phyloP scores from a whole-genome alignment of 2,888 invertebrate species.

The Teleiodes luculella region DNA sequence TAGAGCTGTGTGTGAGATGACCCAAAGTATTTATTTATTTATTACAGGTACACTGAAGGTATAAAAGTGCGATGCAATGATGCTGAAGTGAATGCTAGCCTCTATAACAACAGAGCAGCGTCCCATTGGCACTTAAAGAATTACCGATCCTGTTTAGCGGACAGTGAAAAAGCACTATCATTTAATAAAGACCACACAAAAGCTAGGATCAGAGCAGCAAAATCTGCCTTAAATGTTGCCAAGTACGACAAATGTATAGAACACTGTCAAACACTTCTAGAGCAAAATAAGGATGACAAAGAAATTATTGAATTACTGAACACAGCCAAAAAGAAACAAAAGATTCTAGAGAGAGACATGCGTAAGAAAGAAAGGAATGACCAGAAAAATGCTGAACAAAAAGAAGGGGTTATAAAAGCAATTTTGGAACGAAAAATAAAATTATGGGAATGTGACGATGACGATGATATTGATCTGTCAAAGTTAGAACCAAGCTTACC shows the following conservation, averaged over 20 bases:
- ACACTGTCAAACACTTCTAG: constrained; percentile 84
- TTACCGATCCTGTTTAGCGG: constrained; percentile 87
- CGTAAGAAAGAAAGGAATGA: constrained; percentile 70
- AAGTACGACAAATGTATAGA: constrained; percentile 85
- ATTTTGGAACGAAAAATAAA: constrained; percentile 69
- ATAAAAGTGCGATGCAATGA: constrained; percentile 86
- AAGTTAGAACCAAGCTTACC: constrained; percentile 82
- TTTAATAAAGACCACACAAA: constrained; percentile 88
- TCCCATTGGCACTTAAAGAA: constrained; percentile 91
- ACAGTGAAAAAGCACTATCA: constrained; percentile 88
- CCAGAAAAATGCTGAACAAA: constrained; percentile 61
- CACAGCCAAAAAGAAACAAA: constrained; percentile 68
- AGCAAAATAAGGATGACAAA: constrained; percentile 75
- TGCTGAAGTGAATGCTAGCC: constrained; percentile 84
- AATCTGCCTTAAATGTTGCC: constrained; percentile 82
- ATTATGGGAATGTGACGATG: constrained; percentile 74
- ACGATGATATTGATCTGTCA: constrained; percentile 67
- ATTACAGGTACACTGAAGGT: constrained; percentile 90
- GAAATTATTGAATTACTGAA: constrained; percentile 55
- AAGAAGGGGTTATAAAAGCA: constrained; percentile 56
- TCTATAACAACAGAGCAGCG: constrained; percentile 96
- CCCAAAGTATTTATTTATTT: constrained; percentile 10
- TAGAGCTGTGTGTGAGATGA: no score
- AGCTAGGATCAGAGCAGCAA: constrained; percentile 85
- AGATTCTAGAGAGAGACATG: constrained; percentile 72